phyloP scores from a whole-genome alignment of 2,888 invertebrate genomes.

The Lochmaea crataegi region DNA sequence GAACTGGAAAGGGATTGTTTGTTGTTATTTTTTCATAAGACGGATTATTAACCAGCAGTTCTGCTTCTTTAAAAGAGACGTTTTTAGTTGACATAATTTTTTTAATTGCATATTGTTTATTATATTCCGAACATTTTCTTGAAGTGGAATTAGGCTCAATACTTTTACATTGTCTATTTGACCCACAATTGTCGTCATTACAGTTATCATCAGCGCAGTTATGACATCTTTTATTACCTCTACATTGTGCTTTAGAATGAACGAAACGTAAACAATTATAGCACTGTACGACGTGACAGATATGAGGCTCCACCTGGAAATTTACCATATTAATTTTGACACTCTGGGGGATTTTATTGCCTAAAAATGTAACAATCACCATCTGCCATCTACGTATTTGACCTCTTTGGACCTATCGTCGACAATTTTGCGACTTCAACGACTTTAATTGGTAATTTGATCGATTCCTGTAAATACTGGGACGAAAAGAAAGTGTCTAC shows the following conservation, averaged over 20 bases:
- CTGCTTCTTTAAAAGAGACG: no score
- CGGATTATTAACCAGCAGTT: no score
- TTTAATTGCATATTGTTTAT: slow-evolving; percentile 17
- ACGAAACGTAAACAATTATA: slow-evolving; percentile 14
- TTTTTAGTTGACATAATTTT: no score
- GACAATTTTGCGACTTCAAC: slow-evolving; percentile 15
- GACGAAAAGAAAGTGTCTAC: slow-evolving; percentile 6
- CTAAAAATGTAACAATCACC: slow-evolving; percentile 6
- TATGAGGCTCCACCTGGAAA: slow-evolving; percentile 15
- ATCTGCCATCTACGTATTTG: slow-evolving; percentile 2
- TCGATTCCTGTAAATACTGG: neutral
- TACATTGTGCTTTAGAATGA: slow-evolving; percentile 7
- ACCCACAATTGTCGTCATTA: neutral
- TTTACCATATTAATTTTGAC: slow-evolving; percentile 21
- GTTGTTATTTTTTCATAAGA: no score
- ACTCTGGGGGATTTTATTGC: slow-evolving; percentile 11
- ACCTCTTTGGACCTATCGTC: neutral
- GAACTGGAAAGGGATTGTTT: no score
- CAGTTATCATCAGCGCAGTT: neutral
- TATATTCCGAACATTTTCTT: slow-evolving; percentile 16
- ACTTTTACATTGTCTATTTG: slow-evolving; percentile 7
- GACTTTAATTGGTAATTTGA: no score
- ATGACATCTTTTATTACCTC: slow-evolving; percentile 10
- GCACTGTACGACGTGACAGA: slow-evolving; percentile 17
- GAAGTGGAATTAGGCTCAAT: neutral